phyloP scores from a whole-genome alignment of 2,113 vertebrate genomes.

The Bostrychus sinensis region DNA sequence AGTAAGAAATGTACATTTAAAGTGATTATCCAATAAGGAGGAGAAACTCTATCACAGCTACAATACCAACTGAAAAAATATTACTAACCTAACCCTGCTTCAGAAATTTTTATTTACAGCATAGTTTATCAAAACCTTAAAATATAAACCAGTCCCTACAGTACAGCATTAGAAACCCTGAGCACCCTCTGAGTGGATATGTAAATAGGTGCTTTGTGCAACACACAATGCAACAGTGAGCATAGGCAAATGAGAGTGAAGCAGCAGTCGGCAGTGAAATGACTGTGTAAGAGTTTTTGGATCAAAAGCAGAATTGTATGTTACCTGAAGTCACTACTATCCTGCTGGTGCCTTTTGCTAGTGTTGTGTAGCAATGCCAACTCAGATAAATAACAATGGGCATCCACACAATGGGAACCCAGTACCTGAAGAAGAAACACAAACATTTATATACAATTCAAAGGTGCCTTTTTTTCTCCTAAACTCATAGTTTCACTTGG shows the following conservation, averaged over 20 bases:
- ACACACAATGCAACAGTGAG: not conserved
- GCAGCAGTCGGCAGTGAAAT: not conserved
- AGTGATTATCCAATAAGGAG: no score
- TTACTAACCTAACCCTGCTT: no score
- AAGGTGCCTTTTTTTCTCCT: not conserved
- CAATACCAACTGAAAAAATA: no score
- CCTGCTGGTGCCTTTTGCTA: conserved; percentile 83
- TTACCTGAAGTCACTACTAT: conserved; percentile 78
- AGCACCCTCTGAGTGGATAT: not conserved
- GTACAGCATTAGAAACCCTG: not conserved
- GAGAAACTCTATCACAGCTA: no score
- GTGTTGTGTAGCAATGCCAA: conserved; percentile 85
- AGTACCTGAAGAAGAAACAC: conserved; percentile 81
- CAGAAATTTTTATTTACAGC: no score
- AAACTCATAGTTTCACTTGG: not conserved
- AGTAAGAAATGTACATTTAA: no score
- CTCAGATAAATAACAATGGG: conserved; percentile 89
- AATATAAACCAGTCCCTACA: no score
- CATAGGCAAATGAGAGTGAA: not conserved
- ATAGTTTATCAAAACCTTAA: no score
- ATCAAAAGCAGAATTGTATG: not conserved
- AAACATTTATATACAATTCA: not conserved
- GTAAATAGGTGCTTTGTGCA: not conserved
- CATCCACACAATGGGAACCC: conserved; percentile 89
- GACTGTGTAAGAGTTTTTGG: not conserved